Percentiles rank a stretch among this genome's conserved stretches.
Evolutionary conservation across 2,797 vertebrate genomes (phyloP).

Genomic region (Naso thynnoides): DNA sequence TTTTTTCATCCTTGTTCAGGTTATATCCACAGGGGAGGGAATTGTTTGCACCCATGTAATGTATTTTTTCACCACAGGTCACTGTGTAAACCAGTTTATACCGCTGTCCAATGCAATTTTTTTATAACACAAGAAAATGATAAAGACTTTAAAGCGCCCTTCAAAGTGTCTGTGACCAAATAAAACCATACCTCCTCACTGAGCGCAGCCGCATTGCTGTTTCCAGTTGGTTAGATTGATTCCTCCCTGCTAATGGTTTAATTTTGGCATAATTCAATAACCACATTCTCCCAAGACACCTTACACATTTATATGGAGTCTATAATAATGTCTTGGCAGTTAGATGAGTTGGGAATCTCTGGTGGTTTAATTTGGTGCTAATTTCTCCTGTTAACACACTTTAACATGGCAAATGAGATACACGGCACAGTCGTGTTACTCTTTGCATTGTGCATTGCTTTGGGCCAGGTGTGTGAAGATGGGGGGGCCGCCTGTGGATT

Average conservation of each 20-base stretch:
- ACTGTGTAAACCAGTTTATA: constrained; percentile 52
- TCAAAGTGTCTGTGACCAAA: constrained; percentile 47
- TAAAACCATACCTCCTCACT: constrained; percentile 23
- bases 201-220: constrained; percentile 27
- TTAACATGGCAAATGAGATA: constrained; percentile 72
- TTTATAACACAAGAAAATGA: constrained; percentile 12
- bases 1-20: constrained; percentile 41
- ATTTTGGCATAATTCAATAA: constrained; percentile 84
- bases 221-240: constrained; percentile 74
- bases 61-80: constrained; percentile 70
- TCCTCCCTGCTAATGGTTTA: constrained; percentile 78
- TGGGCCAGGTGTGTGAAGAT: constrained; percentile 14
- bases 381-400: constrained; percentile 82
- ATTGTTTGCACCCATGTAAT: constrained; percentile 48
- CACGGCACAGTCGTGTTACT: constrained; percentile 23
- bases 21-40: constrained; percentile 44
- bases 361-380: constrained; percentile 78
- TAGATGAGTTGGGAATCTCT: constrained; percentile 76
- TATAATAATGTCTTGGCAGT: constrained; percentile 78
- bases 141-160: constrained; percentile 32
- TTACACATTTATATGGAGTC: constrained; percentile 77
- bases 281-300: constrained; percentile 71
- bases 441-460: constrained; percentile 28
- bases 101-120: constrained; percentile 40
- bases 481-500: background rate